A percentile compares a stretch with the other conserved stretches of the same genome.
Conservation (phyloP, 2,113 vertebrate genomes). For the Engraulis encrasicolus region DNA sequence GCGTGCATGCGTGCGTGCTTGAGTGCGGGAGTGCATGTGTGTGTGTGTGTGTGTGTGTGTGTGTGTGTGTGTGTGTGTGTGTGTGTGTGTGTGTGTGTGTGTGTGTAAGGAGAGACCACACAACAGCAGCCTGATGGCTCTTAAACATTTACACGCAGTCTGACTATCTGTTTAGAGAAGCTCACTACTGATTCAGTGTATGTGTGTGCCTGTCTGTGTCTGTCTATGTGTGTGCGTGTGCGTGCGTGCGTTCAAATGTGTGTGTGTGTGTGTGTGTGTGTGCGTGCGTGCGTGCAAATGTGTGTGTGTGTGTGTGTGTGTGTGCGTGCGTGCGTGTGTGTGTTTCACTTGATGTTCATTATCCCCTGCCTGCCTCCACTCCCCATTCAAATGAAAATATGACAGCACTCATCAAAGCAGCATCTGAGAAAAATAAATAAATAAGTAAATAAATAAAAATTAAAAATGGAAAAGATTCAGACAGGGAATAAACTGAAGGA, state of each 20-base stretch:
- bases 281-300: not conserved
- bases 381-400: conserved; percentile 22
- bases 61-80: too few relatives aligned
- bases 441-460: not conserved
- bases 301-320: not conserved
- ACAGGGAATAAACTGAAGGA: not conserved
- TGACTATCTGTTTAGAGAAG: not conserved
- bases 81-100: too few relatives aligned
- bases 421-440: not conserved
- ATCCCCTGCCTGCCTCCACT: not conserved
- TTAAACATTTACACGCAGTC: conserved; percentile 3
- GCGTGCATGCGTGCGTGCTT: too few relatives aligned
- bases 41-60: too few relatives aligned
- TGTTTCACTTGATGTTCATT: not conserved
- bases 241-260: not conserved
- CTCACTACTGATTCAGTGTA: too few relatives aligned
- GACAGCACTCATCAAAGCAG: conserved; percentile 24
- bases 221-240: not conserved
- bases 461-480: not conserved
- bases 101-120: too few relatives aligned
- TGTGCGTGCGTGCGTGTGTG: not conserved
- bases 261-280: not conserved
- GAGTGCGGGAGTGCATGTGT: too few relatives aligned
- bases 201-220: too few relatives aligned
- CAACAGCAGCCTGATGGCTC: not conserved